phyloP scores from a whole-genome alignment of 2,797 vertebrate species.

The Neomorphus geoffroyi region DNA sequence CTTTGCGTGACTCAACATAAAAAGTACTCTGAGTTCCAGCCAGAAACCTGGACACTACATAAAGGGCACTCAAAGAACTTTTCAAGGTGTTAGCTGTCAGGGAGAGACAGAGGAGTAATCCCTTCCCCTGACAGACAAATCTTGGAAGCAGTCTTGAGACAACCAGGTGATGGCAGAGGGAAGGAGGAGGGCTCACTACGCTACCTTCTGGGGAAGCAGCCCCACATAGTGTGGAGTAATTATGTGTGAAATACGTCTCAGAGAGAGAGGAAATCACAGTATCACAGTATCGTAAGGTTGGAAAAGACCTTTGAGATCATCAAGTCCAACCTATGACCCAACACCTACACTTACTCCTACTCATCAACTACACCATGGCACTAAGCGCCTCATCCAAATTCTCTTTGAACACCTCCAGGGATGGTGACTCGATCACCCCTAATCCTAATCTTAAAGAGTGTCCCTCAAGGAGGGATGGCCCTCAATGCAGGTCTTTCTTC shows the following conservation, averaged over 20 bases:
- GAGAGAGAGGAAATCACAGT: background rate
- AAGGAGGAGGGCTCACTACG: rapidly evolving
- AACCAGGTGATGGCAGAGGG: background rate
- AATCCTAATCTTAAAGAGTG: background rate
- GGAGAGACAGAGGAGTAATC: background rate
- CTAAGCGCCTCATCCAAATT: too few species aligned
- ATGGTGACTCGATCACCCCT: too few species aligned
- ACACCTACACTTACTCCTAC: too few species aligned
- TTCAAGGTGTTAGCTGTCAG: background rate
- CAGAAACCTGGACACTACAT: background rate
- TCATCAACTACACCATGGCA: too few species aligned
- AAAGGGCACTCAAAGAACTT: background rate
- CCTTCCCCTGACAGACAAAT: background rate
- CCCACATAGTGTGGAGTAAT: background rate
- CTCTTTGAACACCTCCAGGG: too few species aligned
- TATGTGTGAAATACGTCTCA: background rate
- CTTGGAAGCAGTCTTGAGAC: background rate
- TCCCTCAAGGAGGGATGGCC: background rate
- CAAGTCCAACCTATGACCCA: too few species aligned
- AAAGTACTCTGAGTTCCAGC: background rate
- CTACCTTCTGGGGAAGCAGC: background rate
- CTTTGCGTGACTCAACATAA: background rate
- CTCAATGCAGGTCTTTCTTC: rapidly evolving
- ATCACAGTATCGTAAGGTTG: too few species aligned
- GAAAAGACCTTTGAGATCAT: too few species aligned